Base-by-base conservation (phyloP, 2,888 invertebrate species). In the Gortyna flavago region DNA sequence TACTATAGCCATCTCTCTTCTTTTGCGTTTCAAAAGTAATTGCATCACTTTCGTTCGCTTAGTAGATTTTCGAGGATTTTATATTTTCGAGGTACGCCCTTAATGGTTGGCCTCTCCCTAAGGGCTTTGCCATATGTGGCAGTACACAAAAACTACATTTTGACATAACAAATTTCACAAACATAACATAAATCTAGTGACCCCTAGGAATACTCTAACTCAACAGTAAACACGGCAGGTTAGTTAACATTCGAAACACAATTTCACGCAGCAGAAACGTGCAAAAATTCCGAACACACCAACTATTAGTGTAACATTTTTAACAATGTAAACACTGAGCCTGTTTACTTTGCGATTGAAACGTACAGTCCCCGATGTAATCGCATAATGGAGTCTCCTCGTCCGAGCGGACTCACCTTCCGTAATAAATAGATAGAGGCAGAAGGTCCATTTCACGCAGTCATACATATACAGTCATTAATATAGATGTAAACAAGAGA, bases 361-460 rank as follows among this genome's bases (percentile, higher is more conserved):
- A 79, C 62, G 80, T 78, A 80, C 71, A 79, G 81, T 82, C 66
- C 77, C 81, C 74, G 71, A 81, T 81, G 89, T 87, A 89, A 89
- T 89, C 88, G 54, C 64, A 84, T 89, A 89, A 89, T 89, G 87
- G 89, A 87, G 79, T 80, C 86, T 80, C 73, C 76, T 87, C 83
- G 79, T 72, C 72, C 83, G 70, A 72, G 59, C 62, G n/a, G 51
- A 51, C 85, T 72, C 68, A 77, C 73, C 75, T 79, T 73, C 41
- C 64, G 54, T 41, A 41, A 4, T n/a, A 35, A 75, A 69, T 11
- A 29, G 0, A 9, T 48, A 0, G 1, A 4, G 2, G 0, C 29
- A 82, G 82, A 82, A 84, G 51, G 29, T 13, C 5, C 3, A 73
- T 41, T 35, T n/a, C 18, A n/a, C 54, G 6, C 9, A 35, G 5